phyloP scores from a whole-genome alignment of 2,113 vertebrate genomes.

The Menura novaehollandiae region DNA sequence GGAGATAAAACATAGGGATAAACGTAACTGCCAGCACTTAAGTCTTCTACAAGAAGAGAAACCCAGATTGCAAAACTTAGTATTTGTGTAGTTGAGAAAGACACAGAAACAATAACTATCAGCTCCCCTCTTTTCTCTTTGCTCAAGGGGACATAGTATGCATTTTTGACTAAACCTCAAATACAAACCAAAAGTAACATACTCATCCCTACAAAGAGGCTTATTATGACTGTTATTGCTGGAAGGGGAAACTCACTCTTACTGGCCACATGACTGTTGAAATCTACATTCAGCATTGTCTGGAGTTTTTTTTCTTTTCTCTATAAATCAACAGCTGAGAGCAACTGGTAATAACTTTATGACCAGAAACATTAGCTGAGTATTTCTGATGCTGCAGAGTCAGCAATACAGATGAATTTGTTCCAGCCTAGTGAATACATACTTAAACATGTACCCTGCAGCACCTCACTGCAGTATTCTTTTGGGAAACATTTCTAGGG shows the following conservation, averaged over 20 bases:
- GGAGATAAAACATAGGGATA: background rate
- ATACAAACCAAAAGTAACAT: constrained; percentile 62
- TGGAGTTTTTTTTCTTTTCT: background rate
- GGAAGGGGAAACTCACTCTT: constrained; percentile 57
- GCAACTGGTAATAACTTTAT: background rate
- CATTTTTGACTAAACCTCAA: constrained; percentile 66
- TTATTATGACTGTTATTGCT: constrained; percentile 60
- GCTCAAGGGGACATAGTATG: constrained; percentile 43
- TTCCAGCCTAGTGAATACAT: background rate
- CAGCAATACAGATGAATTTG: background rate
- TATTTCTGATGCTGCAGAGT: background rate
- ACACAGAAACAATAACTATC: constrained; percentile 47
- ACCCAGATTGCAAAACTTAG: background rate
- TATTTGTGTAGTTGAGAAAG: constrained; percentile 1
- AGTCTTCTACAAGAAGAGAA: background rate
- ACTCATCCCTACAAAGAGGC: constrained; percentile 46
- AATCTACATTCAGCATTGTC: constrained; percentile 50
- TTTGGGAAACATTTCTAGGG: background rate
- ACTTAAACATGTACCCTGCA: background rate
- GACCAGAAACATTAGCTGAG: background rate
- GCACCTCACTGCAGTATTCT: background rate
- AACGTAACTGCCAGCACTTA: background rate
- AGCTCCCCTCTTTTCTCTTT: background rate
- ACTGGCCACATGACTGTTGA: constrained; percentile 49
- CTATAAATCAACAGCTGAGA: background rate